Percentiles rank a stretch among this genome's conserved stretches.
Conservation (phyloP, 1,140 invertebrate species). For the Helicoverpa armigera region DNA sequence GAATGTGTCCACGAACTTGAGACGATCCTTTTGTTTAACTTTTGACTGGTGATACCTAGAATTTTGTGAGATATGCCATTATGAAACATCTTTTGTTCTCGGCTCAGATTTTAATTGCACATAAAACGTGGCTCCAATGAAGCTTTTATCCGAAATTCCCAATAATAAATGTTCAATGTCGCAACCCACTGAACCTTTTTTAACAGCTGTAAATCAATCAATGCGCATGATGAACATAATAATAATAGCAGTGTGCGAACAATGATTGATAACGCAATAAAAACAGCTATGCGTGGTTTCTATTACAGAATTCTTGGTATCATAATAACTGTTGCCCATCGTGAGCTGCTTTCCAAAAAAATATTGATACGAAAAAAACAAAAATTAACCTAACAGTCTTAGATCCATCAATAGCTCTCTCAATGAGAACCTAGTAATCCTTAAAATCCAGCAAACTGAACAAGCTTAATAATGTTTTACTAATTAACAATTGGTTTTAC, state of each 20-base stretch:
- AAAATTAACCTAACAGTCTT: too few relatives aligned
- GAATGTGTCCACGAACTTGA: not conserved
- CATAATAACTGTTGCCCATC: not conserved
- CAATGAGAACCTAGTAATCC: too few relatives aligned
- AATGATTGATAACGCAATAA: not conserved
- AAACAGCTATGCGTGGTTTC: not conserved
- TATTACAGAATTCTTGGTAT: not conserved
- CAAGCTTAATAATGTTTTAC: constrained; percentile 23
- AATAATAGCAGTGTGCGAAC: not conserved
- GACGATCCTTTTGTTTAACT: constrained; percentile 29
- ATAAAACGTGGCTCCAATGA: not conserved
- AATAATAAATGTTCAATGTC: not conserved
- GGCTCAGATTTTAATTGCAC: not conserved
- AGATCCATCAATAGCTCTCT: too few relatives aligned
- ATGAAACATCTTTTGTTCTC: constrained; percentile 6
- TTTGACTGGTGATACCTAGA: constrained; percentile 26
- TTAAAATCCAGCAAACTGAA: not conserved
- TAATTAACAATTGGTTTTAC: constrained; percentile 48
- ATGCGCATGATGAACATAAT: too few relatives aligned
- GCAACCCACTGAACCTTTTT: not conserved
- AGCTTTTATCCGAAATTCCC: not conserved
- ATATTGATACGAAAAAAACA: too few relatives aligned
- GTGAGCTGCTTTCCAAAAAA: too few relatives aligned
- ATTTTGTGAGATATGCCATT: constrained; percentile 18
- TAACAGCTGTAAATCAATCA: too few relatives aligned